Base-by-base conservation (phyloP, 2,113 vertebrate species). In the Mionectes macconnelli region DNA sequence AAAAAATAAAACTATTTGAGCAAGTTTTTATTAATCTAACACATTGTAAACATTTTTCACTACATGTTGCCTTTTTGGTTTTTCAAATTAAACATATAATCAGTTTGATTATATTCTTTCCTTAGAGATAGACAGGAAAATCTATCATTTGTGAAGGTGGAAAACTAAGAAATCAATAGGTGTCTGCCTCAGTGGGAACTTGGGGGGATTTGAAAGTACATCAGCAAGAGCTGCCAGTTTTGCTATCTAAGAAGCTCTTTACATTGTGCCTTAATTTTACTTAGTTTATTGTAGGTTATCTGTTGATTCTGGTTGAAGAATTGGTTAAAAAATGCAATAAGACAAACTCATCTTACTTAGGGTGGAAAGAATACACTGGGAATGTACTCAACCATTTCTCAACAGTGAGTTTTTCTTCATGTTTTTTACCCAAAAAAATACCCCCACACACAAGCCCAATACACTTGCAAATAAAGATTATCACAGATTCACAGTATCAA, bases 151-250 rank as follows among this genome's bases (percentile, higher is more conserved):
- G 72, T 91, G 94, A 97, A 96, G 87, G 90, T 93, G 68, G 87
- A 97, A 97, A 97, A 96, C 92, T 96, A 96, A 95, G 79, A 97
- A 98, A 98, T 98, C 97, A 97, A 98, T 98, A 97, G 67, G 67
- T 84, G 72, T 84, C 83, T 96, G 88, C 82, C 66, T 94, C 70
- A 53, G 66, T 68, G 31, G 50, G 75, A 93, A 96, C 89, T 75
- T 97, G 44, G 40, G 96, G 74, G 67, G 60, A 90, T 95, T 97
- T 81, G n/a, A 47, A 94, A 97, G 78, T 59, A 83, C 68, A 72
- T 95, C 78, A 94, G 45, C 4, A 10, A 82, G 77, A 97, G 85
- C 60, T 95, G 52, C n/a, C 22, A 27, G 56, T 73, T 95, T 81
- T 94, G 56, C 59, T 89, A 49, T 90, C 67, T 92, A 62, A 95